phyloP scores from a whole-genome alignment of 2,888 invertebrate species.

The Alitta virens region DNA sequence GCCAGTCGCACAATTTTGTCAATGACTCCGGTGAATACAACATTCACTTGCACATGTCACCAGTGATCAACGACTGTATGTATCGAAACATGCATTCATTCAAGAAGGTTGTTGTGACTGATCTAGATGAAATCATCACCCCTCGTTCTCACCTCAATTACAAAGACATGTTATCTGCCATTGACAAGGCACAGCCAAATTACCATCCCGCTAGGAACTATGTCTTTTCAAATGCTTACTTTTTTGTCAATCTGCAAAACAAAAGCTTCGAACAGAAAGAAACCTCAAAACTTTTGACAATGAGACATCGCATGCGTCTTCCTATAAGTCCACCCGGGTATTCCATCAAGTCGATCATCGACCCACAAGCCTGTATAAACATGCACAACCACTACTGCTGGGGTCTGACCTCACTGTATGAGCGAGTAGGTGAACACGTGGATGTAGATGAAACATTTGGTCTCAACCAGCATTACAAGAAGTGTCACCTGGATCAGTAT shows the following conservation, averaged over 20 bases:
- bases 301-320: constrained; percentile 10
- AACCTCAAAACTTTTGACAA: constrained; percentile 6
- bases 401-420: constrained; percentile 6
- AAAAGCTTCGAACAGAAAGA: background rate
- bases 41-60: constrained; percentile 24
- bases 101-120: constrained; percentile 19
- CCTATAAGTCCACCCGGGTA: constrained; percentile 15
- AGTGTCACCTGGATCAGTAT: constrained; percentile 17
- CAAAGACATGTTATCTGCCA: constrained; percentile 14
- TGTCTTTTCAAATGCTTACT: constrained; percentile 22
- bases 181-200: constrained; percentile 4
- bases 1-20: constrained; percentile 13
- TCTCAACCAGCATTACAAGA: constrained; percentile 21
- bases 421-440: background rate
- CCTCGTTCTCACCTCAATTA: constrained; percentile 14
- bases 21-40: constrained; percentile 1
- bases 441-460: constrained; percentile 12
- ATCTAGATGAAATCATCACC: constrained; percentile 25
- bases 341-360: constrained; percentile 22
- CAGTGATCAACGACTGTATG: constrained; percentile 27
- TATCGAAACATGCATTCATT: constrained; percentile 24
- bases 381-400: constrained; percentile 29
- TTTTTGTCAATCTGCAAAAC: constrained; percentile 17
- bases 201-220: constrained; percentile 9
- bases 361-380: constrained; percentile 15